Base-by-base conservation (phyloP, 2,888 invertebrate species). In the Hipparchia sbordonii region DNA sequence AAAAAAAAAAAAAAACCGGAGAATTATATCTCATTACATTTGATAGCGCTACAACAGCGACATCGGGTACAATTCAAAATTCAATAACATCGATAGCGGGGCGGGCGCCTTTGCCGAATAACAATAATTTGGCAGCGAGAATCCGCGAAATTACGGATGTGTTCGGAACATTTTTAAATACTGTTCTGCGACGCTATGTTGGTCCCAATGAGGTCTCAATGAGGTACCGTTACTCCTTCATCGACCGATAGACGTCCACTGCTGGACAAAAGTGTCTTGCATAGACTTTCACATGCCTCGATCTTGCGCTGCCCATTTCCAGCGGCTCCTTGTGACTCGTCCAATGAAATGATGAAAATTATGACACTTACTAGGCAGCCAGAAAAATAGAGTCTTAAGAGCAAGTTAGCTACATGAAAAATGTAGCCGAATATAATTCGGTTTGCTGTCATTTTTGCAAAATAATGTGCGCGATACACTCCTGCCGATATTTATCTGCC, bases 151-250 rank as follows among this genome's bases (percentile, higher is more conserved):
- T 89, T 89, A 90, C 88, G 88, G 88, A 90, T 89, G 89, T 88
- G 89, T 91, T 89, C 87, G 89, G 88, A 90, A 87, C 89, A 90
- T 92, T 93, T 93, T 93, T 92, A 92, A 93, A 93, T 91, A 93
- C 91, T 92, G 89, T 84, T 88, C 87, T 88, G 87, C 76, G 74
- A 77, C 81, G 82, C 83, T 81, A 82, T 81, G 78, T 81, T 82
- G 79, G 79, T 78, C 76, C 77, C 78, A 77, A 77, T 80, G 78
- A 79, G 76, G 77, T 89, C 85, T 87, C 90, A 91, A 90, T 90
- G 89, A 90, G 89, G 88, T 88, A 23, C 23, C 23, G 23, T 1
- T 23, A 23, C 23, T 23, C 23, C 23, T 23, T 23, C 23, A 23
- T 23, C 23, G 23, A 23, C 23, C 23, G 23, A 23, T 23, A 23